Evolutionary conservation across 1,140 invertebrate species (phyloP).

Genomic region (Bombus impatiens): DNA sequence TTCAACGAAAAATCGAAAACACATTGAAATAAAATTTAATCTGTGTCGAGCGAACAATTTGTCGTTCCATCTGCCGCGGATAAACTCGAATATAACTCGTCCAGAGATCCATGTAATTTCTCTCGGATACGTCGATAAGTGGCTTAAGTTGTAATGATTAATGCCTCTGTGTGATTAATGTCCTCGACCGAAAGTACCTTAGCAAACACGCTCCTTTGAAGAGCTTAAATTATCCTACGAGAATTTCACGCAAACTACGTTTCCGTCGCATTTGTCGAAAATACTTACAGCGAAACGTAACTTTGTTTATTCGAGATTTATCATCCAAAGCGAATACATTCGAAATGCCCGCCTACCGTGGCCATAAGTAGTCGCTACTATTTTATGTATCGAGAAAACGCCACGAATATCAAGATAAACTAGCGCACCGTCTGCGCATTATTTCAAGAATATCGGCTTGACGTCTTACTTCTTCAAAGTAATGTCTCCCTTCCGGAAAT

Average conservation of each 20-base stretch:
- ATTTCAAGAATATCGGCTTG: conserved; percentile 24
- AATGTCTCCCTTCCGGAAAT: not conserved
- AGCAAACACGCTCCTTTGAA: not conserved
- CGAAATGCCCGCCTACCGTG: not conserved
- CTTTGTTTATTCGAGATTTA: conserved; percentile 13
- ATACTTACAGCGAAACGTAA: not conserved
- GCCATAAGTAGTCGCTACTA: not conserved
- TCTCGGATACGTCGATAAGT: not conserved
- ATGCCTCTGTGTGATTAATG: not conserved
- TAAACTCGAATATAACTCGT: not conserved
- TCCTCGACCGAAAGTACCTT: not conserved
- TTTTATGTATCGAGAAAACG: conserved; percentile 16
- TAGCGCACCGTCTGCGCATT: conserved; percentile 12
- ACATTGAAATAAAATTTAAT: conserved; percentile 37
- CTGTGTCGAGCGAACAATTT: not conserved
- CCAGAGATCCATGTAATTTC: not conserved
- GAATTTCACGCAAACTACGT: not conserved
- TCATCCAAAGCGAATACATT: not conserved
- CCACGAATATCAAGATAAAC: conserved; percentile 32
- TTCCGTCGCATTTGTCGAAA: not conserved
- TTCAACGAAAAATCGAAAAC: conserved; percentile 14
- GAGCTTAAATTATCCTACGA: not conserved
- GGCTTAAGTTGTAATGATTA: not conserved
- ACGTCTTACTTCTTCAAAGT: conserved; percentile 3
- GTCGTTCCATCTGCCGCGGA: not conserved